These are phyloP conservation scores for Coptodon bakossiorum DNA, from an alignment of 2,113 vertebrate genomes.

Conservation along the genomic window DNA sequence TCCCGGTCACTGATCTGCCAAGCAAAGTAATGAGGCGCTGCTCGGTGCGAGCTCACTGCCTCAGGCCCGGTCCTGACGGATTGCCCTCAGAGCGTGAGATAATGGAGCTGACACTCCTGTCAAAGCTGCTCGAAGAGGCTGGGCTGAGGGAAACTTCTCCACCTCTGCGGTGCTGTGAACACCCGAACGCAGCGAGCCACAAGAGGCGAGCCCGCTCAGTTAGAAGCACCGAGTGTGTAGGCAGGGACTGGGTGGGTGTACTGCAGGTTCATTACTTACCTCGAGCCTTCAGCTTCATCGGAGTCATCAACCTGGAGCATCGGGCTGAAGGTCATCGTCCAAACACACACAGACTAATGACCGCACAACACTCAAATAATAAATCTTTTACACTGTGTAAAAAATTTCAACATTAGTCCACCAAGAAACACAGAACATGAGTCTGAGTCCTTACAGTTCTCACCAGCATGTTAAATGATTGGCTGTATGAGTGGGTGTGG, in stretches of 20 bases:
- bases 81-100: constrained; percentile 47
- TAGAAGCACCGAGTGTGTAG: neutral
- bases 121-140: constrained; percentile 20
- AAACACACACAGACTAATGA: neutral
- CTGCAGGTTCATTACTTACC: neutral
- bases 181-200: neutral
- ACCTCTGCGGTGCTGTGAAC: neutral
- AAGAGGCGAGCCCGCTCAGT: neutral
- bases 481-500: neutral
- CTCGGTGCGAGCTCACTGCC: neutral
- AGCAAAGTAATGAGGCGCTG: constrained; percentile 59
- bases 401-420: neutral
- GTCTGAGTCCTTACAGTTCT: neutral
- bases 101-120: constrained; percentile 60
- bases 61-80: constrained; percentile 38
- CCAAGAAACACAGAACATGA: neutral
- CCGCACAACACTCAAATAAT: neutral
- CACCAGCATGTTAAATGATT: neutral
- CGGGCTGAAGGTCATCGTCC: neutral
- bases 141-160: constrained; percentile 18
- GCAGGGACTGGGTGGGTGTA: neutral
- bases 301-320: neutral
- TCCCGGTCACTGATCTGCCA: constrained; percentile 52
- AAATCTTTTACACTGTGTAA: neutral
- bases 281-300: neutral